Evolutionary conservation across 2,797 vertebrate genomes (phyloP).

Genomic region (Micromesistius poutassou): DNA sequence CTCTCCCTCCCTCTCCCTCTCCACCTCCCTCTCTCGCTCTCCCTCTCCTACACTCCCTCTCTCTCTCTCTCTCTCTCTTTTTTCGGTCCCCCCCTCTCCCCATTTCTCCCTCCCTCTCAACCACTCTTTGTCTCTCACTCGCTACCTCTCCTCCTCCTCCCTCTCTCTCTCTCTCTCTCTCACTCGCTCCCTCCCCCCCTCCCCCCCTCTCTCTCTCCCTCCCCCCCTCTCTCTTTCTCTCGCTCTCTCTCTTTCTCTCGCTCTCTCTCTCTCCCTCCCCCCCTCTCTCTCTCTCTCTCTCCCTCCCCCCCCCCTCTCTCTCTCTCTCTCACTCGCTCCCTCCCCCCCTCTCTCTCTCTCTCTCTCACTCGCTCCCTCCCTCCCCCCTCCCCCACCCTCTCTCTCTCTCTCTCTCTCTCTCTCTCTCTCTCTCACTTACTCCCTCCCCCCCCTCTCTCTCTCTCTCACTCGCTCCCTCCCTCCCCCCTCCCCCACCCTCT

Average conservation of each 20-base stretch:
- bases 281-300: too few relatives aligned
- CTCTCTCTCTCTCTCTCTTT: neutral
- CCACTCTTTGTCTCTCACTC: slow-evolving; percentile 8
- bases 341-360: too few relatives aligned
- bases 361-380: too few relatives aligned
- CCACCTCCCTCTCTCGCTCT: neutral
- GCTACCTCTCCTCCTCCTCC: neutral
- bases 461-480: neutral
- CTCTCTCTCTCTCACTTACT: neutral
- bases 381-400: neutral
- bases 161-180: neutral
- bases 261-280: too few relatives aligned
- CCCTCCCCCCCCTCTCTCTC: neutral
- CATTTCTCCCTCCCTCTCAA: slow-evolving; percentile 63
- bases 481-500: neutral
- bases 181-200: too few relatives aligned
- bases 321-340: too few relatives aligned
- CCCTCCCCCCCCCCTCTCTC: too few relatives aligned
- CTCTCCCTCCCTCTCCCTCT: neutral
- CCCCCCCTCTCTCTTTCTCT: too few relatives aligned
- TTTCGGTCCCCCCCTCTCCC: neutral
- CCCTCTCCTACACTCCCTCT: neutral
- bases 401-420: neutral
- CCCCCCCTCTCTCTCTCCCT: neutral
- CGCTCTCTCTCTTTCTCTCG: too few relatives aligned